phyloP scores from a whole-genome alignment of 2,797 vertebrate species.

The Acipenser oxyrinchus region DNA sequence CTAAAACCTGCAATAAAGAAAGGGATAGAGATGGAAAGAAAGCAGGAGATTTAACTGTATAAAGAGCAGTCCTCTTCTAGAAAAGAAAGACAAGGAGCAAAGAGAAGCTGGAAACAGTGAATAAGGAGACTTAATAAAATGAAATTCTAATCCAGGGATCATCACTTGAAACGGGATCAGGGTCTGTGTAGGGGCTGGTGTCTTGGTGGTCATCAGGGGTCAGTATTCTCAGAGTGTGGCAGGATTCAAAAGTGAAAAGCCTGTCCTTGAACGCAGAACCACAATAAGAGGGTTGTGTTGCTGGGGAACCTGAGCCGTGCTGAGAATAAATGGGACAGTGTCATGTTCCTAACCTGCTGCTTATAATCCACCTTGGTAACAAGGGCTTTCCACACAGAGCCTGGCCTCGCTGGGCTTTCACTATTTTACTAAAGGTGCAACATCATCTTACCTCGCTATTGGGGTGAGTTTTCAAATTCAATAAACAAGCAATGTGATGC shows the following conservation, averaged over 20 bases:
- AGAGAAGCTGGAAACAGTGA: background rate
- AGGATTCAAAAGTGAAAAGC: background rate
- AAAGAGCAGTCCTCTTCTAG: background rate
- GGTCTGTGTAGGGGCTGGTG: background rate
- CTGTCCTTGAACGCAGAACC: background rate
- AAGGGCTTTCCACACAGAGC: too few species aligned
- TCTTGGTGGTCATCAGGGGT: background rate
- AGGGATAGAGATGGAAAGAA: background rate
- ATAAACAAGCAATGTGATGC: too few species aligned
- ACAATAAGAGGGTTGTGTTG: background rate
- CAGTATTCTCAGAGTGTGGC: background rate
- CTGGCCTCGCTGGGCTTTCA: too few species aligned
- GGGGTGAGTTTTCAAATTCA: too few species aligned
- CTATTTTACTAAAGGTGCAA: too few species aligned
- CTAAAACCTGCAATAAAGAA: too few species aligned
- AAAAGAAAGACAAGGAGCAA: background rate
- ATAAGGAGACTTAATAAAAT: background rate
- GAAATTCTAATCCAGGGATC: background rate
- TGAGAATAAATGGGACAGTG: too few species aligned
- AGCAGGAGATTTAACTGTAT: background rate
- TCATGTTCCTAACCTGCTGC: too few species aligned
- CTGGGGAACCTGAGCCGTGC: background rate
- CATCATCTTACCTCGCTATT: too few species aligned
- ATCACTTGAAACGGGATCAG: background rate
- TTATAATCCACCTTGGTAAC: too few species aligned